Evolutionary conservation across 2,113 vertebrate species (phyloP), one percentile per base, ranked within the genome.

Genomic region (Phrynosoma platyrhinos): DNA sequence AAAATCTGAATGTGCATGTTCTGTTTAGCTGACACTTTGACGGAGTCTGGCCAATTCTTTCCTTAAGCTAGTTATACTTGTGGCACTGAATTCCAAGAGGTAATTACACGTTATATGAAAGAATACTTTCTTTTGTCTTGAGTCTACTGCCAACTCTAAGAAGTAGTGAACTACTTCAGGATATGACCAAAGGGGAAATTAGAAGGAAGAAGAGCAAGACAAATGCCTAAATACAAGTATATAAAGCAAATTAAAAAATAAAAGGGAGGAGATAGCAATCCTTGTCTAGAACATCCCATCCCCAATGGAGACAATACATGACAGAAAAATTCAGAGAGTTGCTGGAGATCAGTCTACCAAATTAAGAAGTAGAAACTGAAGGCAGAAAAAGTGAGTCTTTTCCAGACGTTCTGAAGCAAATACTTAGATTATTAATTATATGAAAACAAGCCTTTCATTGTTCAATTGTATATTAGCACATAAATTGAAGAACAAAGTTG

Each of bases 171-270:
- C 53, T 64, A 20, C 23, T 85, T 84, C 21, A 75, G 83, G 83
- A 85, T 76, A 76, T 40, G 53, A 58, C 53, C 74, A 42, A 42
- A 83, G 62, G 53, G 53, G 36, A 76, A 85, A 85, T 85, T 76
- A 85, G 71, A 85, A 76, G 71, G 83, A 75, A 84, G 71, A 62
- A 76, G 53, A 85, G 14, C 53, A 40, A 62, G 9, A 76, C 2
- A 25, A 85, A 85, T 27, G 53, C 36, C 71, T 20, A 62, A 76
- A 62, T 76, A 58, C 71, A 42, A 62, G 40, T 25, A 62, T 0
- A 30, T 27, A 76, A 27, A 76, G 25, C 53, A 85, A 75, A 76
- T 30, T 62, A 64, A 76, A 84, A 75, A 85, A 36, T 18, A 62
- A 75, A 85, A 36, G 32, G 8, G 53, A 36, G 25, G 83, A 27